Base-by-base conservation (phyloP, 2,113 vertebrate genomes). In the Turnix velox region DNA sequence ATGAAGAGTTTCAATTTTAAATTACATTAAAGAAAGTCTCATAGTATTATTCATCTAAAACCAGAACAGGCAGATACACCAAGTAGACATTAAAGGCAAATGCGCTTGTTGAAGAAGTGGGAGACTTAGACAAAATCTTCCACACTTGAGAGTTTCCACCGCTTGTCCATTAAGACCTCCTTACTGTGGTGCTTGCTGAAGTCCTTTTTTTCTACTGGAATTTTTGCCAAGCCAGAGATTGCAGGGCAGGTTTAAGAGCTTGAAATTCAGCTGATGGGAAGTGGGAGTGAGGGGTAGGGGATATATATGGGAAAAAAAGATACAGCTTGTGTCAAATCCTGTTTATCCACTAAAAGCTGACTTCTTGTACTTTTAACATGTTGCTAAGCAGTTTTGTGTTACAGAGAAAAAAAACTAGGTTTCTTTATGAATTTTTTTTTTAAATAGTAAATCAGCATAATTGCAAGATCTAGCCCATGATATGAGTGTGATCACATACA, bases 111-210 rank as follows among this genome's bases (percentile, higher is more conserved):
- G 17, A 37, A 65, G 67, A 54, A 37, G 18, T 57, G 46, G 14
- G 25, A 35, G 72, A 13, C 25, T 16, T 17, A n/a, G 42, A 49
- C 30, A 51, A 43, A 35, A 5, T 9, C 18, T 63, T 13, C 23
- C 73, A 18, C 16, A 7, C 4, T 31, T 23, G 37, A 25, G 52
- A 90, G 31, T 71, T 90, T 46, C 63, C 22, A 14, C 40, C 6
- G 76, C 85, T 96, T 96, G 85, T 33, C 20, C 24, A 6, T 63
- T n/a, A 40, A 90, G 23, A 35, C 43, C 55, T 75, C n/a, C 28
- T 62, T 84, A 61, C 61, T 76, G 7, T 40, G 75, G 90, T 77
- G n/a, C 22, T 67, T 91, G 27, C 49, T 72, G 55, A 75, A 72
- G 73, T 55, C 4, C 8, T 0, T 10, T 81, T 89, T 85, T 52